Evolutionary conservation across 2,797 vertebrate species (phyloP).

Genomic region (Syndactyla subalaris): DNA sequence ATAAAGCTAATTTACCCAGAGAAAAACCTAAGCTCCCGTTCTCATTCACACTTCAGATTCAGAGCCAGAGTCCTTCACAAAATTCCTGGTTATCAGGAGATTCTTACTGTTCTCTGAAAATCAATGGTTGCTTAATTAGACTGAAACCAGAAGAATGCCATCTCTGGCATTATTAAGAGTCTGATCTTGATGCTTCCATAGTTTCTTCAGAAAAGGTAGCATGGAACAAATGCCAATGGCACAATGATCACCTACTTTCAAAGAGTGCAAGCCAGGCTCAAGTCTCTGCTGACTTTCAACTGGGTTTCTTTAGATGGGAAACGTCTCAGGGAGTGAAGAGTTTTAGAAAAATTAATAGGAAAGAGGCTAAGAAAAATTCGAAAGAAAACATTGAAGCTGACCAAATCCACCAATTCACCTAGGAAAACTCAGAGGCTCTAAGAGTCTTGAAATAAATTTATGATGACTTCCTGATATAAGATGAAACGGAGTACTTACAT

Average conservation of each 20-base stretch:
- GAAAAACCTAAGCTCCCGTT: background rate
- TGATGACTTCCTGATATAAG: rapidly evolving
- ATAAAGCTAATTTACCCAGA: background rate
- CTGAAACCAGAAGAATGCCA: background rate
- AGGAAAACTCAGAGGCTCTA: background rate
- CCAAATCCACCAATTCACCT: background rate
- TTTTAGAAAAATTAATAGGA: background rate
- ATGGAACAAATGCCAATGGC: too few species aligned
- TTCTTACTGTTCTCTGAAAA: background rate
- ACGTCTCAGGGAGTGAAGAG: background rate
- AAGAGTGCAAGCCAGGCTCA: background rate
- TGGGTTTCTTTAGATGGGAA: background rate
- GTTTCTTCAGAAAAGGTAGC: background rate
- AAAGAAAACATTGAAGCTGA: background rate
- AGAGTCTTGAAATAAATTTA: background rate
- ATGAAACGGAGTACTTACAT: background rate
- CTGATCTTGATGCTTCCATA: background rate
- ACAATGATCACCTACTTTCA: background rate
- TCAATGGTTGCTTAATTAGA: background rate
- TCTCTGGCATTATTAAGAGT: rapidly evolving
- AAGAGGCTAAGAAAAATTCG: background rate
- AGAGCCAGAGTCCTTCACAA: background rate
- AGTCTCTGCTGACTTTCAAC: background rate
- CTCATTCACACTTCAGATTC: background rate
- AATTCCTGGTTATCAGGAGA: background rate